phyloP scores from a whole-genome alignment of 2,888 invertebrate species.

The Lochmaea capreae region DNA sequence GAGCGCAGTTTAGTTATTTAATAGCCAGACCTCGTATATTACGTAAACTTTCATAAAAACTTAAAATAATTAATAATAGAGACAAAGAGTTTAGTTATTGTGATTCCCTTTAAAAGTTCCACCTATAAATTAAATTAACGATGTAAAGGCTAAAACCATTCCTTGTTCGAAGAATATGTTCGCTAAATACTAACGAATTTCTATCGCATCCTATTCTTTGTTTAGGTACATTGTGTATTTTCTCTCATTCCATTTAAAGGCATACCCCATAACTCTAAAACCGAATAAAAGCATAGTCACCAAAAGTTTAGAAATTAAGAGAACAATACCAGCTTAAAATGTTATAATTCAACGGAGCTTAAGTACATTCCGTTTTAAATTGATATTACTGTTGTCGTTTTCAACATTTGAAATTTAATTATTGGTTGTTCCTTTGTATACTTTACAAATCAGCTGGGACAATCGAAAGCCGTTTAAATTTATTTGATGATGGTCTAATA shows the following conservation, averaged over 20 bases:
- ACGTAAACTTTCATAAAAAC: too few species aligned
- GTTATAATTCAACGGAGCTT: slow-evolving; percentile 30
- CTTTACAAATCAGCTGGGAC: neutral
- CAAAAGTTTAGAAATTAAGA: slow-evolving; percentile 34
- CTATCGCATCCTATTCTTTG: slow-evolving; percentile 24
- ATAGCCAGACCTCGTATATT: too few species aligned
- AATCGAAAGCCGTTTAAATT: slow-evolving; percentile 1
- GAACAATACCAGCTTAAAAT: slow-evolving; percentile 31
- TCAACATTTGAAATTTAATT: slow-evolving; percentile 24
- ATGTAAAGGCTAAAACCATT: slow-evolving; percentile 13
- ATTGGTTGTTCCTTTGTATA: slow-evolving; percentile 18
- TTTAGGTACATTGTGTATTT: slow-evolving; percentile 7
- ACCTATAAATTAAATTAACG: slow-evolving; percentile 9
- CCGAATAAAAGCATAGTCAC: slow-evolving; percentile 28
- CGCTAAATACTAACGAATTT: slow-evolving; percentile 29
- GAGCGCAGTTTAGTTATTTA: too few species aligned
- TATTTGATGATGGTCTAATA: neutral
- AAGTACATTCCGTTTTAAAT: slow-evolving; percentile 35
- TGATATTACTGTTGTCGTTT: slow-evolving; percentile 33
- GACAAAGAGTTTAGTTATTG: neutral
- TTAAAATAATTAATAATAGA: neutral
- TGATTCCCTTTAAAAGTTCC: neutral
- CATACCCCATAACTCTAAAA: slow-evolving; percentile 20
- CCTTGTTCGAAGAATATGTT: slow-evolving; percentile 14
- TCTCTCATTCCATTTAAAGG: slow-evolving; percentile 24